Conservation (phyloP, 1,140 invertebrate species). For the honey bee (Apis mellifera) region Amel_HAv3.1 CM009937.2:12940501-12941000, state of each 20-base stretch:
- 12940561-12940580: neutral
- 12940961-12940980: too few relatives aligned
- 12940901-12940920: too few relatives aligned
- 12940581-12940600: neutral
- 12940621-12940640: too few relatives aligned
- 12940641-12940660: neutral
- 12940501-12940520: too few relatives aligned
- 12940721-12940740: slow-evolving; percentile 42
- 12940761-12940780: slow-evolving; percentile 47
- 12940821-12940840: slow-evolving; percentile 7
- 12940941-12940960: too few relatives aligned
- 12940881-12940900: too few relatives aligned
- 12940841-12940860: neutral
- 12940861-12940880: neutral
- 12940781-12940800: slow-evolving; percentile 33
- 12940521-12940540: neutral
- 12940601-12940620: neutral
- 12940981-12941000: too few relatives aligned
- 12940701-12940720: slow-evolving; percentile 2
- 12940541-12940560: too few relatives aligned
- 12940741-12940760: slow-evolving; percentile 22
- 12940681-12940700: neutral
- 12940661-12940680: neutral
- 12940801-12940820: neutral
- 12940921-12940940: too few relatives aligned